phyloP scores from a whole-genome alignment of 2,797 vertebrate genomes.

The Falco rusticolus region DNA sequence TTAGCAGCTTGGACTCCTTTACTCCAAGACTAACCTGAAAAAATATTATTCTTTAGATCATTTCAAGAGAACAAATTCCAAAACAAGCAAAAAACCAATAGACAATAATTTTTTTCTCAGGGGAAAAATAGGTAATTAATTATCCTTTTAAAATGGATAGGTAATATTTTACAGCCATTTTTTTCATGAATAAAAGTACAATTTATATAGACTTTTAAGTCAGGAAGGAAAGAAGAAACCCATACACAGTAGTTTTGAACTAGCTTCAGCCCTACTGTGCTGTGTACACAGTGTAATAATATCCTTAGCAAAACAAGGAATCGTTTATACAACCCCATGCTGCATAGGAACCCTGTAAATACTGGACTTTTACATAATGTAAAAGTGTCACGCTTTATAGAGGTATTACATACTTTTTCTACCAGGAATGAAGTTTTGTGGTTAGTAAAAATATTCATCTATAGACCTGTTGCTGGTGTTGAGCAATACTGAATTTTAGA shows the following conservation, averaged over 20 bases:
- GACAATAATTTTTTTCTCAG: background rate
- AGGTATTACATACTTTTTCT: background rate
- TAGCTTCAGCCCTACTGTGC: slow-evolving; percentile 9
- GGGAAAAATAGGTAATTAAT: background rate
- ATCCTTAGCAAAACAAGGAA: slow-evolving; percentile 59
- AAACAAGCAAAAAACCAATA: slow-evolving; percentile 57
- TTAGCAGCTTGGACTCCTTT: slow-evolving; percentile 52
- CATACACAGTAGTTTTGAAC: slow-evolving; percentile 27
- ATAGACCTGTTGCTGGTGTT: background rate
- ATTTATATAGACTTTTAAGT: background rate
- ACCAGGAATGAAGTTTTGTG: slow-evolving; percentile 26
- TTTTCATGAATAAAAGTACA: background rate
- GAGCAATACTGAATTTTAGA: background rate
- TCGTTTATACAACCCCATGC: slow-evolving; percentile 3
- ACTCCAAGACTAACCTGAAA: slow-evolving; percentile 40
- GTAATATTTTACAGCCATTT: background rate
- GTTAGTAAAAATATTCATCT: slow-evolving; percentile 10
- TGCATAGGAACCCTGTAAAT: slow-evolving; percentile 39
- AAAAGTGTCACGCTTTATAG: background rate
- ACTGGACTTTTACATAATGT: slow-evolving; percentile 30
- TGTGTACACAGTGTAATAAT: slow-evolving; percentile 20
- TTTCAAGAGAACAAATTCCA: slow-evolving; percentile 45
- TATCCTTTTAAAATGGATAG: background rate
- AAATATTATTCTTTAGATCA: slow-evolving; percentile 56
- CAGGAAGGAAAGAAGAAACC: background rate